Evolutionary conservation across 2,113 vertebrate genomes (phyloP).

Genomic region (Cyprinodon variegatus): DNA sequence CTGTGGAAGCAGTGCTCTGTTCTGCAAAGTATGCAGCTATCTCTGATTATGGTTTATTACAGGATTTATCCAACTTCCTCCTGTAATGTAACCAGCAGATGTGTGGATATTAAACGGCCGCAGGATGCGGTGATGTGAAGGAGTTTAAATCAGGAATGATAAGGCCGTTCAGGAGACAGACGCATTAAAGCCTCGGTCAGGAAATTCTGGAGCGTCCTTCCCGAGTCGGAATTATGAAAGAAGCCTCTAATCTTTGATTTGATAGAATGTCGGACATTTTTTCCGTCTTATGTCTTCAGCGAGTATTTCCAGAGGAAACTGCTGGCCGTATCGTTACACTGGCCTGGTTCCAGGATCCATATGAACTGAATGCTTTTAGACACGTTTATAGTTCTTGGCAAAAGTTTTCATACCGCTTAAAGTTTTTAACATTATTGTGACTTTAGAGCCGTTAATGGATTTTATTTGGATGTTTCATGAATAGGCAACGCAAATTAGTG

Average conservation of each 20-base stretch:
- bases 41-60: constrained; percentile 1
- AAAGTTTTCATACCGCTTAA: background rate
- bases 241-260: constrained; percentile 22
- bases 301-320: constrained; percentile 11
- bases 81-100: constrained; percentile 27
- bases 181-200: constrained; percentile 30
- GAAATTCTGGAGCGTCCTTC: constrained; percentile 32
- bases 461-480: no score
- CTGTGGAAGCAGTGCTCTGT: background rate
- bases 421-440: background rate
- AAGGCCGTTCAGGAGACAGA: constrained; percentile 54
- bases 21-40: background rate
- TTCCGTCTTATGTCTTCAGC: background rate
- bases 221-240: constrained; percentile 30
- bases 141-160: constrained; percentile 68
- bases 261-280: constrained; percentile 3
- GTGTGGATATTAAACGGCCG: constrained; percentile 54
- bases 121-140: constrained; percentile 44
- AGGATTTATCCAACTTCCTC: background rate
- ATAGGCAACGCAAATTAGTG: no score
- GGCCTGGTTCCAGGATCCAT: constrained; percentile 4
- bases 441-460: no score
- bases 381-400: constrained; percentile 8
- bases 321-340: constrained; percentile 2
- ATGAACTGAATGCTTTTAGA: constrained; percentile 18